These are phyloP conservation scores for Tetragnatha versicolor DNA, from an alignment of 1,140 invertebrate genomes.

Conservation along the genomic window DNA sequence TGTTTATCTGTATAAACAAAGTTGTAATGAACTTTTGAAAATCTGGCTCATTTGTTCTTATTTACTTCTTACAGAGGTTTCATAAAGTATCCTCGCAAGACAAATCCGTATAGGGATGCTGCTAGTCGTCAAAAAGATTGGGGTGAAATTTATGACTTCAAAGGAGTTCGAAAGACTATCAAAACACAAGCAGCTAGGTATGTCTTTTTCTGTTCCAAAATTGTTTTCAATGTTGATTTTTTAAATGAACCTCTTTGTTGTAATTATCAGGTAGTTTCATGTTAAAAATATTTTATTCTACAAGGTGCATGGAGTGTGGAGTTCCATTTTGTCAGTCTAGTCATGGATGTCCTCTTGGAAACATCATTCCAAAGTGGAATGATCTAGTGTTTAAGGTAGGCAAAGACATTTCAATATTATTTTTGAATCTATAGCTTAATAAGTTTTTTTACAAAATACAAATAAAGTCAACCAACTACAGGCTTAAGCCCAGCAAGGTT, in stretches of 20 bases:
- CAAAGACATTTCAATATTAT: too few species aligned
- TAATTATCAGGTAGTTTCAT: background rate
- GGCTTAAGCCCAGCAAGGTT: too few species aligned
- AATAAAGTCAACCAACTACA: too few species aligned
- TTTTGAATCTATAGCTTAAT: too few species aligned
- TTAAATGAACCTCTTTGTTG: background rate
- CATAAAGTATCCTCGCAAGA: slow-evolving; percentile 93
- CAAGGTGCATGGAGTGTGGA: slow-evolving; percentile 96
- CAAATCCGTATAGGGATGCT: slow-evolving; percentile 80
- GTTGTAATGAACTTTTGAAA: too few species aligned
- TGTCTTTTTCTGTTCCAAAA: background rate
- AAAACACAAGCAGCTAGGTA: slow-evolving; percentile 86
- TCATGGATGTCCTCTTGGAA: slow-evolving; percentile 96
- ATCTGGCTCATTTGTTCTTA: slow-evolving; percentile 21
- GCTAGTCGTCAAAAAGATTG: slow-evolving; percentile 89
- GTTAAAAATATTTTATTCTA: background rate
- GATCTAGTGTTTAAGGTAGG: slow-evolving; percentile 86
- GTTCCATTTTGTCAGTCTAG: slow-evolving; percentile 98
- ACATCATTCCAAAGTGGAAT: slow-evolving; percentile 99
- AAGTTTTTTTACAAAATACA: too few species aligned
- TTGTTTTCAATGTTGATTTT: background rate
- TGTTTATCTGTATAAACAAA: too few species aligned
- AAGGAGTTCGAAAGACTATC: slow-evolving; percentile 84
- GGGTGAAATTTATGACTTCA: slow-evolving; percentile 95
- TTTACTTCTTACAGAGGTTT: slow-evolving; percentile 75